Base-by-base conservation (phyloP, 2,888 invertebrate species). In the Pyrrhopygopsis socrates region DNA sequence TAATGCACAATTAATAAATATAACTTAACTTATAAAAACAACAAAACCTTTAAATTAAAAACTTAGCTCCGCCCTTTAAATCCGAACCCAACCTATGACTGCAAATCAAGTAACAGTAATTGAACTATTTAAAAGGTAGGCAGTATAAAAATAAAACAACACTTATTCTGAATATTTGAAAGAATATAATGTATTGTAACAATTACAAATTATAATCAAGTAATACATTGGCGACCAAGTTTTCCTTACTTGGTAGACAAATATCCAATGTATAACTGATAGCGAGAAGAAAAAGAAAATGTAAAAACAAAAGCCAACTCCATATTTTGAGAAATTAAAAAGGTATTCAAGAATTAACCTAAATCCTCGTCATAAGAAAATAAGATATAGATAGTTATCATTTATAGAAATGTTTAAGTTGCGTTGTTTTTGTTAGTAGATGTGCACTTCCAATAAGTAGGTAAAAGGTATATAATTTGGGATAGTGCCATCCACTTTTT, bases 391-490 rank as follows among this genome's bases (percentile, higher is more conserved):
- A 96, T 96, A 95, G 96, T 96, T 96, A 96, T 95, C 95, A 95
- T 95, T 96, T 96, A 96, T 97, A 97, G 96, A 97, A 97, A 97
- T 97, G 96, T 97, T 97, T 96, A 97, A 97, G 98, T 98, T 98
- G 95, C 98, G 93, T 95, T 97, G 95, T 98, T 98, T 97, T 98
- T 98, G 97, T 97, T 97, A 97, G 98, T 93, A 96, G 97, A 97
- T 95, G 95, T 97, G 96, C 96, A 97, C 97, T 95, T 96, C 95
- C 95, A 95, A 95, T 94, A 95, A 75, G 87, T 95, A 95, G n/a
- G 87, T 90, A 85, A 95, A 96, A 95, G 94, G 95, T 95, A 94
- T 95, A 95, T 95, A 94, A 95, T 95, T 95, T 95, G 95, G 95
- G 95, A 95, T 93, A 95, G 96, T 95, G 96, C 96, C 96, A 95